Evolutionary conservation across 2,888 invertebrate species (phyloP).

Genomic region (Teleiodes luculella): DNA sequence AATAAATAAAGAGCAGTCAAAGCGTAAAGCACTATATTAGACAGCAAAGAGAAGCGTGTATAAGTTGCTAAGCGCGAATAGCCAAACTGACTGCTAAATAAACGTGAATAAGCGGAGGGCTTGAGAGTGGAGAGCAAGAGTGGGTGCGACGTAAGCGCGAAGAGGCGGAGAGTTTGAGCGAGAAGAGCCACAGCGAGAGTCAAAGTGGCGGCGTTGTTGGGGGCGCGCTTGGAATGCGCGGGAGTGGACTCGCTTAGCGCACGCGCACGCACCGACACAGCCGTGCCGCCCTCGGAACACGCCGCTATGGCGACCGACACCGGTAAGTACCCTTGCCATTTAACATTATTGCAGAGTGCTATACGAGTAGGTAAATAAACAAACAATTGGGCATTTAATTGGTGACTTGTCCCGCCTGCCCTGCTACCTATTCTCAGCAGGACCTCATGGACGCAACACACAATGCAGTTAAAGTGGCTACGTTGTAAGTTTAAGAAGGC

Average conservation of each 20-base stretch:
- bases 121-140: not conserved
- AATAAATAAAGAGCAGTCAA: not conserved
- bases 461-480: too few species aligned
- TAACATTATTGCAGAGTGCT: not conserved
- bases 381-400: too few species aligned
- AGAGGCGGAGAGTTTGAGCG: not conserved
- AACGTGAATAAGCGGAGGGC: not conserved
- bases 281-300: slow-evolving; percentile 74
- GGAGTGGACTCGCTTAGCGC: slow-evolving; percentile 73
- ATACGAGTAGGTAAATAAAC: too few species aligned
- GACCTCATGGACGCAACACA: too few species aligned
- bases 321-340: slow-evolving; percentile 47
- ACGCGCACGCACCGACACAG: slow-evolving; percentile 68
- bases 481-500: too few species aligned
- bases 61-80: not conserved
- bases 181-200: not conserved
- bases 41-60: not conserved
- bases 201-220: slow-evolving; percentile 66
- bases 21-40: not conserved
- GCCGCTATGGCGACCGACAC: slow-evolving; percentile 77
- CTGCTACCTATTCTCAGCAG: too few species aligned
- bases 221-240: slow-evolving; percentile 72
- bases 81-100: not conserved
- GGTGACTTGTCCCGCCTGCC: too few species aligned
- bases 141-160: not conserved